phyloP scores from a whole-genome alignment of 2,888 invertebrate genomes.

The Dicyrtoma fusca region DNA sequence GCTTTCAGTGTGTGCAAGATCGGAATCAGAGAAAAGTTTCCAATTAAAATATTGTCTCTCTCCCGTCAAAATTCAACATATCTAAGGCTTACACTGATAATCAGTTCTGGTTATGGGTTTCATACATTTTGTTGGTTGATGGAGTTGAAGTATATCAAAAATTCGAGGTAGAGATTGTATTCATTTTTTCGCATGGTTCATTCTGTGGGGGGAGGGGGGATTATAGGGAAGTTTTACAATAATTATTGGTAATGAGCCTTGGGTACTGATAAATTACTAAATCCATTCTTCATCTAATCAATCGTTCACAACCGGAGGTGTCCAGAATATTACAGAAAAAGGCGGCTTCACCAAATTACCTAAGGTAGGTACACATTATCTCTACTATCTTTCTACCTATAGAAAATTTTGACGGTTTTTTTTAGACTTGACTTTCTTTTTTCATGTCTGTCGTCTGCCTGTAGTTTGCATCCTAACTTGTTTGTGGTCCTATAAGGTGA shows the following conservation, averaged over 20 bases:
- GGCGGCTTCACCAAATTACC: background rate
- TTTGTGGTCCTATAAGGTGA: background rate
- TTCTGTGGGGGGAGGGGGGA: no score
- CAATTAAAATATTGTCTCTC: background rate
- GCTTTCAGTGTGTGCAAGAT: slow-evolving; percentile 2
- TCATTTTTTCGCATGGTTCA: background rate
- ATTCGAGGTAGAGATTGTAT: background rate
- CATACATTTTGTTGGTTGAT: no score
- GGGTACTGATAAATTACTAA: background rate
- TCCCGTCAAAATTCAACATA: background rate
- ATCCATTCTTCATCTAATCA: slow-evolving; percentile 7
- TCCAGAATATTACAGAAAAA: slow-evolving; percentile 20
- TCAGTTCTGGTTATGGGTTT: no score
- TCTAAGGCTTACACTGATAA: no score
- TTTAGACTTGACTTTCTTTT: background rate
- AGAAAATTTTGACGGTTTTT: no score
- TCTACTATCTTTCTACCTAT: no score
- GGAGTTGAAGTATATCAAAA: slow-evolving; percentile 4
- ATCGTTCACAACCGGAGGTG: slow-evolving; percentile 42
- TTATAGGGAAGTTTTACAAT: background rate
- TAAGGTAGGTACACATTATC: no score
- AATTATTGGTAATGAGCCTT: background rate
- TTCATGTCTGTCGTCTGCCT: background rate
- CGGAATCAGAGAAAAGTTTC: no score
- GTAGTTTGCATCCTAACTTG: background rate